These are phyloP conservation scores for Diarsia brunnea DNA, from an alignment of 2,888 invertebrate species.

Conservation along the genomic window DNA sequence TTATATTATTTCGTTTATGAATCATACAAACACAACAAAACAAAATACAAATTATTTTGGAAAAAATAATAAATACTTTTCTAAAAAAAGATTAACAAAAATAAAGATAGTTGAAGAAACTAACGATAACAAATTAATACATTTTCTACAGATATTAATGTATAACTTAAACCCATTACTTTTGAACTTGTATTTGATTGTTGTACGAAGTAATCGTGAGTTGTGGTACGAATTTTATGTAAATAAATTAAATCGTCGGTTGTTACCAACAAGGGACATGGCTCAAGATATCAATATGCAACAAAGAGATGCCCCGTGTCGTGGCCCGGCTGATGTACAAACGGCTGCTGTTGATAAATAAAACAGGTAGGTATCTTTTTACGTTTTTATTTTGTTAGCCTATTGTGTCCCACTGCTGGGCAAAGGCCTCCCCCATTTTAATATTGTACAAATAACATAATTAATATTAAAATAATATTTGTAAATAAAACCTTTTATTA, in stretches of 20 bases:
- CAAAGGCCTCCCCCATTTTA: no score
- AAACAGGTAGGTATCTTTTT: background rate
- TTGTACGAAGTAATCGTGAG: constrained; percentile 10
- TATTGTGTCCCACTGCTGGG: no score
- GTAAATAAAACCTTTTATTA: no score
- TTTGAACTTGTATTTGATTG: constrained; percentile 2
- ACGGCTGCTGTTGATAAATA: background rate
- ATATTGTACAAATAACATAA: no score
- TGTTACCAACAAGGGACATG: background rate
- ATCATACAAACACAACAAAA: no score
- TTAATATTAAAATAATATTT: no score
- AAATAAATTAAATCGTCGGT: background rate
- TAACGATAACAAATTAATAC: background rate
- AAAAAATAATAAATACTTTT: no score
- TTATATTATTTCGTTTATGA: no score
- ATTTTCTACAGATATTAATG: background rate
- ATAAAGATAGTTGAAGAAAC: background rate
- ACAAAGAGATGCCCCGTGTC: background rate
- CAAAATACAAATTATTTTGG: no score
- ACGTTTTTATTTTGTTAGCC: background rate
- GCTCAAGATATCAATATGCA: background rate
- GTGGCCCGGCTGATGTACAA: background rate
- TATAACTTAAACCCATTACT: background rate
- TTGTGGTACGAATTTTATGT: constrained; percentile 12
- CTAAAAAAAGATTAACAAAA: background rate